These are phyloP conservation scores for Nymphalis urticae DNA, from an alignment of 2,888 invertebrate species.

Conservation along the genomic window DNA sequence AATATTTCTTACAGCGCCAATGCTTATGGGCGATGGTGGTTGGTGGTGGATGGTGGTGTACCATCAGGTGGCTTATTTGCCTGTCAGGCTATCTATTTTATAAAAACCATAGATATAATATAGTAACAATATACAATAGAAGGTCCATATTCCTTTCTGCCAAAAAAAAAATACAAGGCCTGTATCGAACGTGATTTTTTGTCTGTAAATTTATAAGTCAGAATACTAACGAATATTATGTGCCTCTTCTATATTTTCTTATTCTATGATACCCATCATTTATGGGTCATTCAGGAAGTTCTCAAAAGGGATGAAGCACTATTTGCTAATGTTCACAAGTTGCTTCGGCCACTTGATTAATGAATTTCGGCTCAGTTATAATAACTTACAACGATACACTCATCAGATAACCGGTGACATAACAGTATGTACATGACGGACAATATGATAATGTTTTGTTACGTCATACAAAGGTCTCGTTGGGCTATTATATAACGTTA, in stretches of 20 bases:
- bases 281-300: constrained; percentile 12
- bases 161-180: too few species aligned
- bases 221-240: neutral
- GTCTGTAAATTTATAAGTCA: too few species aligned
- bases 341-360: constrained; percentile 30
- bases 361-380: constrained; percentile 24
- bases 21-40: too few species aligned
- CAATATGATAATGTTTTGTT: neutral
- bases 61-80: too few species aligned
- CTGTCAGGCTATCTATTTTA: too few species aligned
- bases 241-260: neutral
- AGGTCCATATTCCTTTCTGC: too few species aligned
- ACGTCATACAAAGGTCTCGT: neutral
- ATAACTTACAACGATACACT: neutral
- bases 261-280: neutral
- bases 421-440: neutral
- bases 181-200: too few species aligned
- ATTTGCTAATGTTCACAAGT: constrained; percentile 30
- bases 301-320: constrained; percentile 13
- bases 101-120: too few species aligned
- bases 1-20: too few species aligned
- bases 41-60: too few species aligned
- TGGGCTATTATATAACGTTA: too few species aligned
- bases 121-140: too few species aligned
- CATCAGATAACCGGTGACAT: constrained; percentile 1